Evolutionary conservation across 2,888 invertebrate species (phyloP).

Genomic region (Microplitis manilae): DNA sequence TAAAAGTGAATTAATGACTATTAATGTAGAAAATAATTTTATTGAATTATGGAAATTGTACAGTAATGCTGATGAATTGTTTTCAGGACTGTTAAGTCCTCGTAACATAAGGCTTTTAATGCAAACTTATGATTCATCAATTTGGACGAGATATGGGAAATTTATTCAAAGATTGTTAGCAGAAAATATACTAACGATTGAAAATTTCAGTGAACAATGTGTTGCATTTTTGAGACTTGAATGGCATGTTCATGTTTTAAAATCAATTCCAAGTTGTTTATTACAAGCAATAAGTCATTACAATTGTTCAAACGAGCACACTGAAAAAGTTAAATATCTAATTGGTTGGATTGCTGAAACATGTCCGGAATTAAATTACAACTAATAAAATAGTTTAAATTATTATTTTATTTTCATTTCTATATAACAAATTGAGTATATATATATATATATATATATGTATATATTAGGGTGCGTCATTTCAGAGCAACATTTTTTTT

Average conservation of each 20-base stretch:
- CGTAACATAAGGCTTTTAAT: slow-evolving; percentile 64
- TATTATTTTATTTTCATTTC: neutral
- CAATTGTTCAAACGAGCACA: slow-evolving; percentile 57
- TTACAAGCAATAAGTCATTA: slow-evolving; percentile 60
- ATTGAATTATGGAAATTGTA: slow-evolving; percentile 62
- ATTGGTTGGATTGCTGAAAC: slow-evolving; percentile 65
- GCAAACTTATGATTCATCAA: slow-evolving; percentile 51
- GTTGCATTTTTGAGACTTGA: slow-evolving; percentile 79
- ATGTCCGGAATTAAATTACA: slow-evolving; percentile 43
- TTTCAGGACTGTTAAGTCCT: slow-evolving; percentile 62
- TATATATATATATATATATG: no score
- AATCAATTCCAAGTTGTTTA: slow-evolving; percentile 63
- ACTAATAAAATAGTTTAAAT: slow-evolving; percentile 3
- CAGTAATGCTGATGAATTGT: slow-evolving; percentile 52
- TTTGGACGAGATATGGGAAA: slow-evolving; percentile 59
- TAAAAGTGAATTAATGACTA: slow-evolving; percentile 57
- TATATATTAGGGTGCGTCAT: no score
- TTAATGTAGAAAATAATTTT: slow-evolving; percentile 58
- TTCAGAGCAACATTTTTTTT: no score
- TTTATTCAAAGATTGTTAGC: slow-evolving; percentile 72
- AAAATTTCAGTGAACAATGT: slow-evolving; percentile 78
- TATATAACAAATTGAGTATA: slow-evolving; percentile 13
- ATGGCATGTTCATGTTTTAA: slow-evolving; percentile 73
- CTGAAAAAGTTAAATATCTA: slow-evolving; percentile 61
- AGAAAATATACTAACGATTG: slow-evolving; percentile 75